Conservation (phyloP, 2,888 invertebrate species). For the Apotomis capreana region DNA sequence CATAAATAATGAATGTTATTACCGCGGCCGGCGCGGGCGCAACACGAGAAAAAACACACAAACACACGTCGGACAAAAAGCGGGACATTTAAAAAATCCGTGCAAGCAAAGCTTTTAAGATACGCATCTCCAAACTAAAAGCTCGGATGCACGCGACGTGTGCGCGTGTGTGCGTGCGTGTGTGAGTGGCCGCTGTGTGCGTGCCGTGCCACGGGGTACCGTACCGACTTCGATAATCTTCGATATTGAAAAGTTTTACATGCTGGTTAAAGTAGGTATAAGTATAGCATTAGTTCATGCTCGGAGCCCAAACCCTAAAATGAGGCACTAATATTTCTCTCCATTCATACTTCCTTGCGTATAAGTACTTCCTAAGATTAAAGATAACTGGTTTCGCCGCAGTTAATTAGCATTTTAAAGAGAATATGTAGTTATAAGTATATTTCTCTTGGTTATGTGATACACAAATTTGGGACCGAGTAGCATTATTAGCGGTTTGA, state of each 20-base stretch:
- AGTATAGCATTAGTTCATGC: not conserved
- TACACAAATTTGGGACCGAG: conserved; percentile 11
- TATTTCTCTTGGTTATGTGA: not conserved
- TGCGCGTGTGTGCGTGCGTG: conserved; percentile 12
- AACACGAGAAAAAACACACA: conserved; percentile 38
- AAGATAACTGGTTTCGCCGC: not conserved
- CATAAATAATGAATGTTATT: conserved; percentile 41
- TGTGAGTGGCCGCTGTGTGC: not conserved
- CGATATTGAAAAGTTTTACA: not conserved
- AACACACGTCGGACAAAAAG: conserved; percentile 38
- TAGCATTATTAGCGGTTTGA: conserved; percentile 32
- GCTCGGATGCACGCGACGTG: conserved; percentile 40
- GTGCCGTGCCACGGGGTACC: conserved; percentile 17
- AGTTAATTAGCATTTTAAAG: not conserved
- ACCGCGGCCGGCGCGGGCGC: conserved; percentile 34
- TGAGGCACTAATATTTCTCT: not conserved
- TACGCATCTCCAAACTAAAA: conserved; percentile 46
- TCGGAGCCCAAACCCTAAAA: not conserved
- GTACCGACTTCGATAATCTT: conserved; percentile 6
- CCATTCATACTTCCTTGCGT: not conserved
- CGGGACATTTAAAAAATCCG: conserved; percentile 38
- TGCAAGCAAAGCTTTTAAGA: conserved; percentile 45
- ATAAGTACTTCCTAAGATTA: not conserved
- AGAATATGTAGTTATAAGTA: not conserved
- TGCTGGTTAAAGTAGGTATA: no score